Evolutionary conservation across 2,888 invertebrate genomes (phyloP), one percentile per base, ranked within the genome.

Genomic region (Chesias legatella): DNA sequence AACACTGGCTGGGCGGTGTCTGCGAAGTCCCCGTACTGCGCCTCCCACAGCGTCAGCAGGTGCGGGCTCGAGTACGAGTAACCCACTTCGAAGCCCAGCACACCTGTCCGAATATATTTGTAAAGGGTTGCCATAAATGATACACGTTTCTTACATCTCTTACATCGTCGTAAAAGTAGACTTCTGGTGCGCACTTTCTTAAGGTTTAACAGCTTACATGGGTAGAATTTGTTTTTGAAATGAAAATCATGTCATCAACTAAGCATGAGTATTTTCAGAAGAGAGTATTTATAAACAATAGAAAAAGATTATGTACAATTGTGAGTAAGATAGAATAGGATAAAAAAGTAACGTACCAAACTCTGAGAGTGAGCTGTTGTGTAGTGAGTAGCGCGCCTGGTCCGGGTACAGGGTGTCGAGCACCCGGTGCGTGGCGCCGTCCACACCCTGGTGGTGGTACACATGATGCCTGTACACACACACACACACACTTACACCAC

Each of bases 11-110:
- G 88, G 2, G 80, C 90, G 0, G 91, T 93, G 82, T 95, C 95
- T 48, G 91, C 91, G 66, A 96, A 96, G 79, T 96, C 95, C 0
- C 95, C 95, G 75, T 95, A 96, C 82, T 96, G 96, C 23, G 94
- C 95, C 80, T 96, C 95, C 95, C 95, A 96, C 7, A 94, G 84
- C 0, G 92, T 90, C 48, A 95, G 84, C 17, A 92, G 76, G 58
- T 93, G 89, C 1, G 95, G 94, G 67, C 93, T 93, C 33, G 93
- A 92, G 80, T 93, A 91, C 6, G 95, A 93, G 75, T 94, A 96
- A 33, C 96, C 96, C 1, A 93, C 78, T 73, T 97, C 96, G 82
- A 94, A 96, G 29, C 95, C 94, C 6, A 89, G 67, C 34, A 83
- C 71, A 10, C 79, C 85, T 84, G 53, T 17, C 8, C 20, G 13